Base-by-base conservation (phyloP, 2,797 vertebrate genomes). In the Phalanger gymnotis region DNA sequence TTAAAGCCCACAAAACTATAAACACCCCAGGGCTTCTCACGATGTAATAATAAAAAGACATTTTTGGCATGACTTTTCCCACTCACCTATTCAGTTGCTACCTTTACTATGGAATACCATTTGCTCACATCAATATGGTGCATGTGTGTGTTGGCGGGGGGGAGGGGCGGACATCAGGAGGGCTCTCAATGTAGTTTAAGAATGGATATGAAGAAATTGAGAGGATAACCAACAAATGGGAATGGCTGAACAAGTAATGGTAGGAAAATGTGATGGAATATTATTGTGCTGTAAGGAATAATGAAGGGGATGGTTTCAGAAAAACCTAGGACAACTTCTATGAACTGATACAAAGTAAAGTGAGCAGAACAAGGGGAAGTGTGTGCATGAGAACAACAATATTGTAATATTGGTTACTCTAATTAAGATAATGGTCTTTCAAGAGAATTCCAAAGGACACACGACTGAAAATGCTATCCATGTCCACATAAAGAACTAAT, bases 1-100 rank as follows among this genome's bases (percentile, higher is more conserved):
- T 61, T 54, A 94, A 95, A 87, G 31, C 1, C 53, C 91, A 93
- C 54, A 5, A 87, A 53, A 94, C 54, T 28, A 90, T 47, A 95
- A 5, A 95, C 47, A 91, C 0, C 66, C 9, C 31, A 47, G 2
- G 2, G 2, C 47, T 73, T 81, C 66, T 81, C n/a, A 81, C 19
- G 40, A 40, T 2, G 1, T 19, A 81, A 19, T 22, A 40, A 81
- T 40, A 73, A 22, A 40, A 47, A 40, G 19, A 81, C n/a, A 40
- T 81, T 81, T 81, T 22, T 25, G 66, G n/a, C n/a, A 81, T n/a
- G 3, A 81, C 5, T 22, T 81, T 7, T 40, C 16, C 6, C 1
- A n/a, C 11, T 34, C 14, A 61, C 11, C 58, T 34, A 34, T 73
- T 73, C 19, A 47, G n/a, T 40, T 25, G n/a, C 5, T 40, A 81